Percentiles rank a stretch among this genome's conserved stretches.
Evolutionary conservation across 2,797 vertebrate genomes (phyloP).

Genomic region (Nyctalus aviator): DNA sequence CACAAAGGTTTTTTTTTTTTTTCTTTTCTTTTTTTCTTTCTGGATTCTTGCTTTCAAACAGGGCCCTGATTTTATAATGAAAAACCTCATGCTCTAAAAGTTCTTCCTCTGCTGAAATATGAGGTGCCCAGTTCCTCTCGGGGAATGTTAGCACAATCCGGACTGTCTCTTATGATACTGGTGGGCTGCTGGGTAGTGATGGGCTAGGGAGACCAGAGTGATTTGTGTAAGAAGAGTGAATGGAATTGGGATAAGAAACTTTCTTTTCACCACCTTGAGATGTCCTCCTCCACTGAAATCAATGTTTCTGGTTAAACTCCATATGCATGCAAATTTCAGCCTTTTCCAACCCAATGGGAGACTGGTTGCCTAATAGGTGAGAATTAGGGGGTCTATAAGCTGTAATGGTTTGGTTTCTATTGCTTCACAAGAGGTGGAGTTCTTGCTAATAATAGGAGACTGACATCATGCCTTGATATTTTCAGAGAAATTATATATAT

Average conservation of each 20-base stretch:
- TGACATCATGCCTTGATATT: constrained; percentile 64
- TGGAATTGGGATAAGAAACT: background rate
- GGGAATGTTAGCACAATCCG: background rate
- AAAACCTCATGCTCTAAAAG: background rate
- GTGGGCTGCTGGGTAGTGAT: background rate
- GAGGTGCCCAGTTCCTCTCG: background rate
- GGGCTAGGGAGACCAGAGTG: background rate
- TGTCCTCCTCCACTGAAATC: constrained; percentile 67
- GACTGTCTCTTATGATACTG: background rate
- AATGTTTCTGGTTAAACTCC: constrained; percentile 69
- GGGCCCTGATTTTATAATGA: background rate
- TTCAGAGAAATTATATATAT: constrained; percentile 66
- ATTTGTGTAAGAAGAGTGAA: background rate
- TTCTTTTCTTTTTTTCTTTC: background rate
- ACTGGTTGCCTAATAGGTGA: constrained; percentile 72
- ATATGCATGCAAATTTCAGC: constrained; percentile 80
- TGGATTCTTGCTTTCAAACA: background rate
- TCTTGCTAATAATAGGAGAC: constrained; percentile 65
- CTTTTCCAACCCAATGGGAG: constrained; percentile 74
- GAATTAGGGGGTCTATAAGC: constrained; percentile 78
- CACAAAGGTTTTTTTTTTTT: background rate
- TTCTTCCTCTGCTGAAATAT: background rate
- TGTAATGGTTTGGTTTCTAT: constrained; percentile 76
- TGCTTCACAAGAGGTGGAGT: constrained; percentile 62
- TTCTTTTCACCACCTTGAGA: constrained; percentile 59